Conservation (phyloP, 2,888 invertebrate genomes). For the Cantharis lateralis region DNA sequence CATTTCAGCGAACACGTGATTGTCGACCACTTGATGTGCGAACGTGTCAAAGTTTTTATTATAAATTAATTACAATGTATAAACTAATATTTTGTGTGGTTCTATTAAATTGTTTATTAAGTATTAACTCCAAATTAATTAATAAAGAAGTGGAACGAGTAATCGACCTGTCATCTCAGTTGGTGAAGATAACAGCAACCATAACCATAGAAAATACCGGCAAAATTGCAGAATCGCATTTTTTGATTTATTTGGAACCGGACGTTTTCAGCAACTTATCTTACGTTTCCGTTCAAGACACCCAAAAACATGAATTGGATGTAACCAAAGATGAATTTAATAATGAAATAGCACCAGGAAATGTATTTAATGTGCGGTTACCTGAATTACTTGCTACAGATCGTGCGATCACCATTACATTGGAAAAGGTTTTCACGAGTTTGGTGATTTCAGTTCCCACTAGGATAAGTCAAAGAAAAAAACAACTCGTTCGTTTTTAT, state of each 20-base stretch:
- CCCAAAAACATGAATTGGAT: constrained; percentile 62
- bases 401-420: constrained; percentile 62
- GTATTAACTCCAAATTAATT: constrained; percentile 57
- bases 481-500: constrained; percentile 86
- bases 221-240: constrained; percentile 69
- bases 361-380: constrained; percentile 53
- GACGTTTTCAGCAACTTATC: constrained; percentile 68
- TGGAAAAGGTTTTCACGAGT: constrained; percentile 79
- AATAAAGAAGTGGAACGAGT: constrained; percentile 83
- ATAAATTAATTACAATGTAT: not conserved
- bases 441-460: constrained; percentile 83
- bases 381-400: constrained; percentile 65
- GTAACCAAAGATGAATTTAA: constrained; percentile 47
- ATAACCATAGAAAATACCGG: constrained; percentile 85
- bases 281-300: constrained; percentile 73
- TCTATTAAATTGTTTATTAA: not conserved
- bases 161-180: constrained; percentile 86
- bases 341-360: not conserved
- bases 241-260: constrained; percentile 74
- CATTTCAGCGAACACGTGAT: too few relatives aligned
- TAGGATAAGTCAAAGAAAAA: constrained; percentile 89
- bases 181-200: constrained; percentile 81
- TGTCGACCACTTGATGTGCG: not conserved
- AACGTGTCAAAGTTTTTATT: not conserved
- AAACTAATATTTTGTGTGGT: not conserved